phyloP scores from a whole-genome alignment of 2,888 invertebrate species.

The Invenusta paracnida region DNA sequence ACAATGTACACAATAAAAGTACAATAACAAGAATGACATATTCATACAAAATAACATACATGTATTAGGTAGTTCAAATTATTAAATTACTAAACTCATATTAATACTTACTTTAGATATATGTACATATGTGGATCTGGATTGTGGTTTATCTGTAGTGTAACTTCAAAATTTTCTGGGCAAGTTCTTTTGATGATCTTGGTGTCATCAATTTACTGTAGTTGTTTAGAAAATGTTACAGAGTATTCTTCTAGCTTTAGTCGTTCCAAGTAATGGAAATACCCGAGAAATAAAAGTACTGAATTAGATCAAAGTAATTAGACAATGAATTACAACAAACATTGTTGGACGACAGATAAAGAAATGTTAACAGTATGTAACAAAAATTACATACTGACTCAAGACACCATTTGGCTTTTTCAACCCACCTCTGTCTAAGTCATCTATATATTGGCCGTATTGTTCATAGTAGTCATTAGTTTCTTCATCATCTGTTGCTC shows the following conservation, averaged over 20 bases:
- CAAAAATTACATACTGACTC: conserved; percentile 28
- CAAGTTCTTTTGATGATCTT: not conserved
- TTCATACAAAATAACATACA: too few relatives aligned
- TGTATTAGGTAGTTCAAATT: too few relatives aligned
- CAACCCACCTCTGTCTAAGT: conserved; percentile 16
- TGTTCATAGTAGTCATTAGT: conserved; percentile 29
- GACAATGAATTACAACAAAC: not conserved
- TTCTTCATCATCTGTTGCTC: conserved; percentile 9
- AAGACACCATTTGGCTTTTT: conserved; percentile 17
- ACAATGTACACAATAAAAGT: too few relatives aligned
- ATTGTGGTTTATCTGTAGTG: not conserved
- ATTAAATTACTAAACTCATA: too few relatives aligned
- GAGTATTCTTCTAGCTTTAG: not conserved
- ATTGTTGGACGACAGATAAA: not conserved
- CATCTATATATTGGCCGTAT: not conserved
- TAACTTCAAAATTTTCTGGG: not conserved
- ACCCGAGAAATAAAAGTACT: not conserved
- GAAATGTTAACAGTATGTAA: not conserved
- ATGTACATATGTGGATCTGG: not conserved
- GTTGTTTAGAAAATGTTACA: not conserved
- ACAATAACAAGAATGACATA: too few relatives aligned
- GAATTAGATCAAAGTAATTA: not conserved
- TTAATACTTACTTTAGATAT: too few relatives aligned
- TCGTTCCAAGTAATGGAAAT: not conserved
- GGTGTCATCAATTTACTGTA: not conserved